Evolutionary conservation across 2,888 invertebrate genomes (phyloP).

Genomic region (Cantharis flavilabris): DNA sequence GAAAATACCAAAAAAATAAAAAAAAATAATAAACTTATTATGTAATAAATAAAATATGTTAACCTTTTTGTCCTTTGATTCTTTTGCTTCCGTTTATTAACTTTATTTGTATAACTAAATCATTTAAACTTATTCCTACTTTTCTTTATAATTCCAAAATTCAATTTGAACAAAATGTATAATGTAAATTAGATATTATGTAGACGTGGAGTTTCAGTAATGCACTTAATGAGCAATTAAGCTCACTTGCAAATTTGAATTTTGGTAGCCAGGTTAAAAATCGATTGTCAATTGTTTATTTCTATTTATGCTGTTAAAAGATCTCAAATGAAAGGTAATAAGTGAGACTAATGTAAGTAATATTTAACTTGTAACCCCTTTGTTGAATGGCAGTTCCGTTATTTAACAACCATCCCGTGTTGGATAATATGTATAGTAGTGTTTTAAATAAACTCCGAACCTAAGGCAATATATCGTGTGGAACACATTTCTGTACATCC

Average conservation of each 20-base stretch:
- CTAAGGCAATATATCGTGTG: slow-evolving; percentile 32
- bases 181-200: background rate
- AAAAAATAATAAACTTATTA: too few relatives aligned
- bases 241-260: background rate
- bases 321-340: slow-evolving; percentile 5
- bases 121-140: background rate
- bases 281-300: background rate
- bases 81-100: background rate
- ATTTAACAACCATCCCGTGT: slow-evolving; percentile 3
- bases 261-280: background rate
- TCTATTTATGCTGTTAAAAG: background rate
- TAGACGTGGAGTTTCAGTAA: background rate
- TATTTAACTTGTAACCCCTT: background rate
- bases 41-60: too few relatives aligned
- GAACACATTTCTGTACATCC: slow-evolving; percentile 44
- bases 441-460: slow-evolving; percentile 15
- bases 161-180: background rate
- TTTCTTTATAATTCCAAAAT: background rate
- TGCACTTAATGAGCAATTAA: too few relatives aligned
- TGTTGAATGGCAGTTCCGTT: background rate
- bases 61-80: too few relatives aligned
- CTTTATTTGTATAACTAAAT: background rate
- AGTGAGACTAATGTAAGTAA: slow-evolving; percentile 5
- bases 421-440: slow-evolving; percentile 7
- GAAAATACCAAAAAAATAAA: too few relatives aligned